These are phyloP conservation scores for Triops longicaudatus DNA, from an alignment of 1,140 invertebrate genomes.

Conservation along the genomic window DNA sequence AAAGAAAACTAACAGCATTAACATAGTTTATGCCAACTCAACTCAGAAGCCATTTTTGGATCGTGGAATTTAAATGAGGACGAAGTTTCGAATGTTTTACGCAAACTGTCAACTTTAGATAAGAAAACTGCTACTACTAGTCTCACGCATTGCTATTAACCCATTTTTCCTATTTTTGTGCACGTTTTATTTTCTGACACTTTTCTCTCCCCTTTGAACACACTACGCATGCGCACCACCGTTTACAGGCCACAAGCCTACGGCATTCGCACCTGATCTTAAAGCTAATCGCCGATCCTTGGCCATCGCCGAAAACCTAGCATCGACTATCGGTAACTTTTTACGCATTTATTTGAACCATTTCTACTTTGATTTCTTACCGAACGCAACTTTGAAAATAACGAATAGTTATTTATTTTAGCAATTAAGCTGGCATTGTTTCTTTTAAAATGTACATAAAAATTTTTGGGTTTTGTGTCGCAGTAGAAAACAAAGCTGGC, in stretches of 20 bases:
- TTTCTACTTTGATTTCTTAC: neutral
- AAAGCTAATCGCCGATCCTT: neutral
- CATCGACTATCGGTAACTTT: neutral
- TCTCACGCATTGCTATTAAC: neutral
- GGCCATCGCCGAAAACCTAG: neutral
- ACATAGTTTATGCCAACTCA: no score
- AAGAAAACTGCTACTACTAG: neutral
- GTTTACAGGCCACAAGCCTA: neutral
- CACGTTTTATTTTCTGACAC: neutral
- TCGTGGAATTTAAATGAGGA: neutral
- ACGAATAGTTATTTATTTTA: no score
- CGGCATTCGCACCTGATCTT: neutral
- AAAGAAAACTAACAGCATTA: no score
- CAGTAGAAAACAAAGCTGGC: neutral
- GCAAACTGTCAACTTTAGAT: neutral
- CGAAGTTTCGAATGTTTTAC: neutral
- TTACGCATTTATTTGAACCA: no score
- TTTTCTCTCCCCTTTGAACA: neutral
- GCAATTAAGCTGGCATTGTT: no score
- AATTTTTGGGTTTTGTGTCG: neutral
- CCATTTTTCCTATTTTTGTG: neutral
- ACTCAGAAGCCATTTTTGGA: neutral
- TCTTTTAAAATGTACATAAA: no score
- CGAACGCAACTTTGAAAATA: no score
- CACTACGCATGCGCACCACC: neutral